A percentile compares a stretch with the other conserved stretches of the same genome.
Conservation (phyloP, 2,113 vertebrate species). For the Eurystomus gularis region DNA sequence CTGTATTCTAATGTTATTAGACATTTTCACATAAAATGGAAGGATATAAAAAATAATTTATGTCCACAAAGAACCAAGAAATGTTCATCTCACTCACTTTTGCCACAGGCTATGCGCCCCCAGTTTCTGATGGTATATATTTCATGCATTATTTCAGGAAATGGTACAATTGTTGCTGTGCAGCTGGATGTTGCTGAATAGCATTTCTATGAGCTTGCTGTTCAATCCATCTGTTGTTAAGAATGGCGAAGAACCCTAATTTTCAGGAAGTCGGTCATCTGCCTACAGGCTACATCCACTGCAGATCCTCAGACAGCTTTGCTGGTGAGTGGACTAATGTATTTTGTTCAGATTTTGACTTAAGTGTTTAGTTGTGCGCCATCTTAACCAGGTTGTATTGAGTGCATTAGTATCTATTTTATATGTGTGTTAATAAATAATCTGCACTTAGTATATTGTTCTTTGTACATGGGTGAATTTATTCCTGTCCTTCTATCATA, state of each 20-base stretch:
- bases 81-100: rapidly evolving
- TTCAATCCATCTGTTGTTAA: not conserved
- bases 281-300: not conserved
- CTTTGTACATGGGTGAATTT: not conserved
- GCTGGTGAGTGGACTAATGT: not conserved
- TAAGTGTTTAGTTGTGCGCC: not conserved
- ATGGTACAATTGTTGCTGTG: constrained; percentile 35
- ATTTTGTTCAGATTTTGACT: not conserved
- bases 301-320: constrained; percentile 41
- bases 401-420: not conserved
- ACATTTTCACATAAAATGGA: rapidly evolving
- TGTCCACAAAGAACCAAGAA: not conserved
- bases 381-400: not conserved
- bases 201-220: not conserved
- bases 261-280: constrained; percentile 48
- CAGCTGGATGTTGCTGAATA: constrained; percentile 30
- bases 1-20: not conserved
- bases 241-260: constrained; percentile 63
- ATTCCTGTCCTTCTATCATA: not conserved
- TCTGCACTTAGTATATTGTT: not conserved
- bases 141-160: constrained; percentile 10
- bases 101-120: rapidly evolving
- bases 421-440: not conserved
- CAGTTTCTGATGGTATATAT: not conserved
- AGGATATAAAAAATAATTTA: not conserved